Conservation (phyloP, 2,113 vertebrate genomes). For the Catharus minimus region DNA sequence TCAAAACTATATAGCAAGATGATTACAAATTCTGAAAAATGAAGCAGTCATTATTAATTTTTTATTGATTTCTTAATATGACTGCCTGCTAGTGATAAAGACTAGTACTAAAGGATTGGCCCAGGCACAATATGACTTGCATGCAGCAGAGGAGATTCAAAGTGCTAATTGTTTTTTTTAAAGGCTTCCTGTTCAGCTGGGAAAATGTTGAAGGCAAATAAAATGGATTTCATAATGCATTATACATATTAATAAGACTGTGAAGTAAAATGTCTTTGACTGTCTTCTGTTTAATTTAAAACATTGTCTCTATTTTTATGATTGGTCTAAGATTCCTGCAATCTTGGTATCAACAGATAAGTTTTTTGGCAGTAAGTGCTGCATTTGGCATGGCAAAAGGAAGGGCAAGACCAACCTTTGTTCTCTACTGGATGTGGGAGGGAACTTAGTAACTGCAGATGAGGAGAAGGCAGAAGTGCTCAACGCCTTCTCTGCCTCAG, state of each 20-base stretch:
- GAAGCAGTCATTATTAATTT: neutral
- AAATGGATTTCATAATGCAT: conserved; percentile 2
- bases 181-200: conserved; percentile 3
- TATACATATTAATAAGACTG: conserved; percentile 6
- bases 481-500: neutral
- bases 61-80: neutral
- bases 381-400: neutral
- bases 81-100: neutral
- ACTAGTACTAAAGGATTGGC: neutral
- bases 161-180: neutral
- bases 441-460: no score
- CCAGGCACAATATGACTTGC: neutral
- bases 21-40: neutral
- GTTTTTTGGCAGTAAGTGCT: neutral
- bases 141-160: neutral
- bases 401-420: no score
- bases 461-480: no score
- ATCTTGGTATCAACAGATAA: neutral
- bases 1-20: neutral
- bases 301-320: neutral
- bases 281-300: conserved; percentile 15
- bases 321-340: neutral
- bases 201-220: conserved; percentile 6
- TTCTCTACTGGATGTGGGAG: no score
- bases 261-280: conserved; percentile 3